Percentiles rank a stretch among this genome's conserved stretches.
phyloP scores from a whole-genome alignment of 2,113 vertebrate genomes.

The Paratilapia polleni region DNA sequence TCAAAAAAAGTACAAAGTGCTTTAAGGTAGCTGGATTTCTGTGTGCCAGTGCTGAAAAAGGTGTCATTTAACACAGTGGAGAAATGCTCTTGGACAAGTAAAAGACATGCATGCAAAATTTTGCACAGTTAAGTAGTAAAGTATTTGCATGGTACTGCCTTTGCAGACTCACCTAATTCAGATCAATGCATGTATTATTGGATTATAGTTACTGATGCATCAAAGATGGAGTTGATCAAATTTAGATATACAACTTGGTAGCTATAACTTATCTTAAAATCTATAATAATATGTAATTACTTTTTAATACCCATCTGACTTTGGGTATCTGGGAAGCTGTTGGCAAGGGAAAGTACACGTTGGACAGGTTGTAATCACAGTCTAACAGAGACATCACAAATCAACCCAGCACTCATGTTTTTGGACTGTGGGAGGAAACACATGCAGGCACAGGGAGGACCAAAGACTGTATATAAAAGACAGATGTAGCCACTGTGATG shows the following conservation, averaged over 20 bases:
- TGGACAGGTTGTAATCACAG: neutral
- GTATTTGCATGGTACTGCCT: accelerated
- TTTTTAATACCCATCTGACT: neutral
- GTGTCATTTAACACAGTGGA: accelerated
- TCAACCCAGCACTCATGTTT: accelerated
- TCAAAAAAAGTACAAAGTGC: conserved; percentile 7
- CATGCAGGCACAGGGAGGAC: too few species aligned
- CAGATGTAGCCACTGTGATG: too few species aligned
- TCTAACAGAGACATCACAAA: neutral
- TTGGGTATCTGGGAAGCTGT: neutral
- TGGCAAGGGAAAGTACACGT: accelerated
- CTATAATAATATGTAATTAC: neutral
- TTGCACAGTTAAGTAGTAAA: neutral
- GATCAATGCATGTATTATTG: neutral
- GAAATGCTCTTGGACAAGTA: neutral
- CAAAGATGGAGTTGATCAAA: neutral
- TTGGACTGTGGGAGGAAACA: neutral
- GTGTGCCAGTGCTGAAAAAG: neutral
- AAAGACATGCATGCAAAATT: neutral
- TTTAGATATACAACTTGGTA: neutral
- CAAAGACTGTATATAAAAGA: neutral
- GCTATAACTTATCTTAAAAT: neutral
- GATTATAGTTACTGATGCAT: neutral
- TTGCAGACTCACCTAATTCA: neutral
- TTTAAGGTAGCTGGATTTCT: neutral